These are phyloP conservation scores for Periophthalmus magnuspinnatus DNA, from an alignment of 2,797 vertebrate genomes.

Conservation along the genomic window DNA sequence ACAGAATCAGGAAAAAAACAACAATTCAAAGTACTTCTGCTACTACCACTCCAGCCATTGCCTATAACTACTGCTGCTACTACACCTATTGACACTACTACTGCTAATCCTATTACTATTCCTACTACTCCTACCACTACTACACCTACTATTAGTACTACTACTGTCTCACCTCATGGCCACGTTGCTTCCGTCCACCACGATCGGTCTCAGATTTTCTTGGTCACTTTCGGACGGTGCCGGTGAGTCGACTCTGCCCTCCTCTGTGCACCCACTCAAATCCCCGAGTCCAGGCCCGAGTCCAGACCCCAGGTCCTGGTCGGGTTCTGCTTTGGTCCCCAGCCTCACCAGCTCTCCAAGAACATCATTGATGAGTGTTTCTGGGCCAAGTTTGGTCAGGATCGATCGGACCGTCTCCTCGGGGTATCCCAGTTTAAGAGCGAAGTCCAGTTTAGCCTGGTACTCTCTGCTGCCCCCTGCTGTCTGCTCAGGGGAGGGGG, in stretches of 20 bases:
- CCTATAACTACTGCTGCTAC: too few relatives aligned
- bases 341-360: conserved; percentile 96
- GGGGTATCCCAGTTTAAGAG: conserved; percentile 94
- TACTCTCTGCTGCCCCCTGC: conserved; percentile 74
- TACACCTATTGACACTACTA: background rate
- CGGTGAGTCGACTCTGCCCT: conserved; percentile 86
- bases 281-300: background rate
- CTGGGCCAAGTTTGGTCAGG: conserved; percentile 90
- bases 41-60: too few relatives aligned
- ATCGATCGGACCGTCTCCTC: conserved; percentile 93
- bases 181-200: conserved; percentile 96
- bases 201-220: conserved; percentile 90
- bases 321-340: conserved; percentile 88
- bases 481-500: background rate
- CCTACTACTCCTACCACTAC: background rate
- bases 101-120: conserved; percentile 36
- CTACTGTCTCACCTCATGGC: conserved; percentile 88
- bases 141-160: too few relatives aligned
- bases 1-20: too few relatives aligned
- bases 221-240: conserved; percentile 81
- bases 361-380: conserved; percentile 96
- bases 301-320: conserved; percentile 57
- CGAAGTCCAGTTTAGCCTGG: conserved; percentile 96
- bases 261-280: conserved; percentile 79
- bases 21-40: too few relatives aligned